Percentiles rank a stretch among this genome's conserved stretches.
Evolutionary conservation across 2,888 invertebrate genomes (phyloP).

Genomic region (Platynereis dumerilii): DNA sequence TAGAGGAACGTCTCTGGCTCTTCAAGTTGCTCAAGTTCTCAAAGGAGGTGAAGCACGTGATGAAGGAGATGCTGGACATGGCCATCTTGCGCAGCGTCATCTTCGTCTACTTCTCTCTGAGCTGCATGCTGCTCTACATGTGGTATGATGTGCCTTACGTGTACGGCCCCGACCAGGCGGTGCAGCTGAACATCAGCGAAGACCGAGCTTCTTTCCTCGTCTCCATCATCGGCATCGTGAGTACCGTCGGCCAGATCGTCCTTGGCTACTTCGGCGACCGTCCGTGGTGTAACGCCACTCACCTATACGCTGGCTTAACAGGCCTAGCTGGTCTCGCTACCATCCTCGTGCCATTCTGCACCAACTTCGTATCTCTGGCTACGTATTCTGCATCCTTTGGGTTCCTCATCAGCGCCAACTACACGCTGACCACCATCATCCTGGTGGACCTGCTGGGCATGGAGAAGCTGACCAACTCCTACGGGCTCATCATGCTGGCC

Average conservation of each 20-base stretch:
- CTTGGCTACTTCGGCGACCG: constrained; percentile 90
- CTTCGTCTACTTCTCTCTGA: constrained; percentile 69
- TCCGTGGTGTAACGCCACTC: constrained; percentile 78
- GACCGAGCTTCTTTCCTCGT: constrained; percentile 73
- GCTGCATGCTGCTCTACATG: constrained; percentile 86
- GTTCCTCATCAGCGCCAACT: constrained; percentile 89
- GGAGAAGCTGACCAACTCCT: constrained; percentile 89
- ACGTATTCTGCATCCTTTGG: constrained; percentile 71
- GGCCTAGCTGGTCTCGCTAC: constrained; percentile 63
- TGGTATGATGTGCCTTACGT: constrained; percentile 94
- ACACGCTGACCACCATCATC: constrained; percentile 88
- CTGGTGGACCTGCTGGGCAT: constrained; percentile 88
- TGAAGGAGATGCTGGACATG: constrained; percentile 53
- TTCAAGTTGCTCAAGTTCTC: constrained; percentile 35
- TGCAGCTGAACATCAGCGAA: constrained; percentile 67
- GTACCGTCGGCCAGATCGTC: constrained; percentile 77
- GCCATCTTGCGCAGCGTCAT: constrained; percentile 49
- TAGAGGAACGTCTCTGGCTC: constrained; percentile 5
- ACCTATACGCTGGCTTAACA: constrained; percentile 82
- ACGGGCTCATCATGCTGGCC: constrained; percentile 83
- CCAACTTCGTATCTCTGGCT: constrained; percentile 43
- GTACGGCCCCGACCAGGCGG: constrained; percentile 82
- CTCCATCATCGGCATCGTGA: constrained; percentile 78
- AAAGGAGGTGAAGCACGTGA: constrained; percentile 44
- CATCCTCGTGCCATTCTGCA: constrained; percentile 49